Conservation (phyloP, 2,113 vertebrate species). For the Numenius arquata region DNA sequence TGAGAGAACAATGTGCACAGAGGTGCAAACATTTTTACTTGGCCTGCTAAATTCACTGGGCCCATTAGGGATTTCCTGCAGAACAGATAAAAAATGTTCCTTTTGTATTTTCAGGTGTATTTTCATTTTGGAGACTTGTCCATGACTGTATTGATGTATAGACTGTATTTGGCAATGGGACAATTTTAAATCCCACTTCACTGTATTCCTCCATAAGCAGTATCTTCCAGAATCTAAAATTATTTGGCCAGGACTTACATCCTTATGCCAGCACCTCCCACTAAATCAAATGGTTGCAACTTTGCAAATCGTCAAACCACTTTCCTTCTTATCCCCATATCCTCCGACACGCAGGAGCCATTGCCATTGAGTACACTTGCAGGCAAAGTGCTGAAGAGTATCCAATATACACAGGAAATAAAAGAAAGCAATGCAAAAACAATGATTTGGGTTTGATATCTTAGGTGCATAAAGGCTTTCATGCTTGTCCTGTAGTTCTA, state of each 20-base stretch:
- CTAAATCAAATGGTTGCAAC: not conserved
- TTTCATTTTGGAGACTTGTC: not conserved
- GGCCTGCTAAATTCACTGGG: not conserved
- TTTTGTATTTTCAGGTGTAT: not conserved
- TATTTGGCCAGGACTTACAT: not conserved
- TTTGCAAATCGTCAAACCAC: not conserved
- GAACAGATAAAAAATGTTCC: not conserved
- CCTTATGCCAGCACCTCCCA: not conserved
- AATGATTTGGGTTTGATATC: not conserved
- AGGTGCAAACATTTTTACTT: not conserved
- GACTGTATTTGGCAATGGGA: not conserved
- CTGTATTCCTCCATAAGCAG: not conserved
- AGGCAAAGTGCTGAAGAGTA: not conserved
- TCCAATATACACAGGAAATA: fast-evolving
- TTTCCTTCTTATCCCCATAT: fast-evolving
- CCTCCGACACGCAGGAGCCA: not conserved
- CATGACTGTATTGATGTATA: fast-evolving
- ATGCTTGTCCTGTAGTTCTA: not conserved
- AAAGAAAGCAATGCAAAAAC: not conserved
- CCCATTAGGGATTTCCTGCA: fast-evolving
- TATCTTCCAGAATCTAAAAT: not conserved
- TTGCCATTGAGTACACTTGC: not conserved
- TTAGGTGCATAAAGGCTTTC: not conserved
- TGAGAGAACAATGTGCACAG: not conserved
- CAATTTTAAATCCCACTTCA: not conserved